Evolutionary conservation across 2,888 invertebrate species (phyloP), one percentile per base, ranked within the genome.

Genomic region (Andrena minutula): DNA sequence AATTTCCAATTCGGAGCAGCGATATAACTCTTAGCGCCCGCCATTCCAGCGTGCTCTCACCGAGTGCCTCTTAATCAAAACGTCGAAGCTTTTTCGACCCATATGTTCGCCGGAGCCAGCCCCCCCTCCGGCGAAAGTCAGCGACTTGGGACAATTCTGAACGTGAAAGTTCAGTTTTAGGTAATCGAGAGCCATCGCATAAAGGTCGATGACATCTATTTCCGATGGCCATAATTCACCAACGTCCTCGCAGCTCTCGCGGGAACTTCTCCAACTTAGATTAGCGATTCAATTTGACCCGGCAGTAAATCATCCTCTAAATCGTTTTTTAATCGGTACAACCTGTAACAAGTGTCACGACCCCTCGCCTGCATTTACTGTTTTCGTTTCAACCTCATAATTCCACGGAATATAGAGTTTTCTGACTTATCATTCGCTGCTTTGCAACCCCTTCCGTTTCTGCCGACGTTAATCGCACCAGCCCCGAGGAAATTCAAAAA

Each of bases 271-370:
- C 90, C 89, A 92, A 92, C 90, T 92, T 90, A 90, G 91, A 90
- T 91, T 92, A 91, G 90, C 89, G 90, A 90, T 92, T 91, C 91
- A 92, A 92, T 92, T 92, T 90, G 78, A 88, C 70, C 72, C 79
- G 86, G 30, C 83, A 75, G 83, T 92, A 89, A 91, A 91, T 92
- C 91, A 91, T 88, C 88, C 80, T 85, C 72, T 70, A 87, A 86
- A 91, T 90, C 86, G 87, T 88, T 91, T 89, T 90, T 90, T 89
- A 90, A 91, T 89, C 91, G 89, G 80, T 81, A 86, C 87, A 80
- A 61, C 75, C 72, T 77, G 84, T 85, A 87, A 87, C 81, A 74
- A 76, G 66, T 35, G 69, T 66, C 65, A 66, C 60, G 69, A 58
- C 47, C n/a, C 2, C 26, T 32, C 12, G 2, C 12, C 6, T 10